Evolutionary conservation across 2,113 vertebrate species (phyloP).

Genomic region (Fregata magnificens): DNA sequence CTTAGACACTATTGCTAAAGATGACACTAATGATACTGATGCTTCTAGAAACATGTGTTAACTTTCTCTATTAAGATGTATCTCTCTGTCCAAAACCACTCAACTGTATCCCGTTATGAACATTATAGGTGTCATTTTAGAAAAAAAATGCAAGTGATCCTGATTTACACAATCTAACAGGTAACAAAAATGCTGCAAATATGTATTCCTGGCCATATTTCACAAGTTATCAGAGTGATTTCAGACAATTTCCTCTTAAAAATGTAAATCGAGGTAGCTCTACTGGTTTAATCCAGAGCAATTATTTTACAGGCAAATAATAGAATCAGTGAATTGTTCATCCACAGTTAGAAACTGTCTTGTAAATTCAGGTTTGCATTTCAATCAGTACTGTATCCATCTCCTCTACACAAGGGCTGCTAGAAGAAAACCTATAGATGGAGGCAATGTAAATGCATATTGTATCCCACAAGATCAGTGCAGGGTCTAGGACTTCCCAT

Average conservation of each 20-base stretch:
- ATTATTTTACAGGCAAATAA: not conserved
- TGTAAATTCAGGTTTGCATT: not conserved
- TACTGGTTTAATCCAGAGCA: not conserved
- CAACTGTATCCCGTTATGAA: not conserved
- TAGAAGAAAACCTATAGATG: not conserved
- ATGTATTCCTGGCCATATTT: not conserved
- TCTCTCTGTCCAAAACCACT: not conserved
- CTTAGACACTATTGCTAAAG: not conserved
- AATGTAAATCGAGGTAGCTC: not conserved
- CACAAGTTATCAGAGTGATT: not conserved
- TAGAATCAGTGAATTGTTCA: not conserved
- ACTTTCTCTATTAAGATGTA: not conserved
- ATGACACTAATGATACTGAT: not conserved
- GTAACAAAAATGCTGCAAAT: not conserved
- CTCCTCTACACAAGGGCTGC: not conserved
- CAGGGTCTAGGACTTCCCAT: not conserved
- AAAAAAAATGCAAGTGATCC: not conserved
- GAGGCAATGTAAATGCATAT: accelerated
- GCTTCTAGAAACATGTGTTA: not conserved
- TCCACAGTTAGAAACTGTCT: not conserved
- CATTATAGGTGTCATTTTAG: not conserved
- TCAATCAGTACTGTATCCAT: not conserved
- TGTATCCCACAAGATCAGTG: accelerated
- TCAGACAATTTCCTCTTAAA: not conserved
- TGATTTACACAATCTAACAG: not conserved